These are phyloP conservation scores for Sinosuthora webbiana DNA, from an alignment of 2,113 vertebrate species.

Conservation along the genomic window DNA sequence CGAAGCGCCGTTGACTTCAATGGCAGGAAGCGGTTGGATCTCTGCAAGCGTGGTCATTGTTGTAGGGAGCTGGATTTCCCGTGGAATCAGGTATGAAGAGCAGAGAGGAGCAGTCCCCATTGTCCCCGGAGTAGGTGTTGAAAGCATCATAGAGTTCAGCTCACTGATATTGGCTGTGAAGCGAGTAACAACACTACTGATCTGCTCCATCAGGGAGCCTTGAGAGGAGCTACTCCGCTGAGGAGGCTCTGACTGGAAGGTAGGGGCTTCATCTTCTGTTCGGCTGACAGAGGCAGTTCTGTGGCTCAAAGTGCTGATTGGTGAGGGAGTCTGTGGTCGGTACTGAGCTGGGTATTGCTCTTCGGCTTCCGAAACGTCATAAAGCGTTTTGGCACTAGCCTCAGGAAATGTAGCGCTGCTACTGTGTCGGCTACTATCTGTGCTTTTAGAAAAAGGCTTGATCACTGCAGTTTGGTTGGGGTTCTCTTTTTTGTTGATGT, in stretches of 20 bases:
- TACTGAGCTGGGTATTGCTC: slow-evolving; percentile 83
- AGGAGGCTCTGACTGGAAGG: slow-evolving; percentile 80
- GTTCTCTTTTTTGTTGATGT: slow-evolving; percentile 96
- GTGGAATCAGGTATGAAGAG: slow-evolving; percentile 86
- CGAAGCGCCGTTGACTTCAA: slow-evolving; percentile 80
- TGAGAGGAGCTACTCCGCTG: slow-evolving; percentile 79
- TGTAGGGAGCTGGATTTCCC: slow-evolving; percentile 85
- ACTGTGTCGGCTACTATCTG: slow-evolving; percentile 78
- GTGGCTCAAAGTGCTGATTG: slow-evolving; percentile 91
- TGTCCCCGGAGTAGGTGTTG: slow-evolving; percentile 65
- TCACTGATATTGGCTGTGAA: slow-evolving; percentile 97
- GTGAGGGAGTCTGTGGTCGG: slow-evolving; percentile 86
- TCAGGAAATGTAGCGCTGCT: slow-evolving; percentile 76
- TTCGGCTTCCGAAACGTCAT: slow-evolving; percentile 84
- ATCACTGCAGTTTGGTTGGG: slow-evolving; percentile 95
- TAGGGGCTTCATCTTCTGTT: slow-evolving; percentile 78
- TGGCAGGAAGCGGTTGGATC: slow-evolving; percentile 87
- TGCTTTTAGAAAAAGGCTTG: slow-evolving; percentile 94
- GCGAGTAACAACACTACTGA: slow-evolving; percentile 96
- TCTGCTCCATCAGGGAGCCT: slow-evolving; percentile 95
- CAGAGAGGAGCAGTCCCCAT: slow-evolving; percentile 72
- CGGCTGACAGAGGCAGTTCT: slow-evolving; percentile 77
- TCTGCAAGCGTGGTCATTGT: slow-evolving; percentile 94
- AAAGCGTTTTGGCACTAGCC: slow-evolving; percentile 82
- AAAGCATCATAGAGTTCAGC: slow-evolving; percentile 96